phyloP scores from a whole-genome alignment of 2,888 invertebrate species.

The Melolontha melolontha region DNA sequence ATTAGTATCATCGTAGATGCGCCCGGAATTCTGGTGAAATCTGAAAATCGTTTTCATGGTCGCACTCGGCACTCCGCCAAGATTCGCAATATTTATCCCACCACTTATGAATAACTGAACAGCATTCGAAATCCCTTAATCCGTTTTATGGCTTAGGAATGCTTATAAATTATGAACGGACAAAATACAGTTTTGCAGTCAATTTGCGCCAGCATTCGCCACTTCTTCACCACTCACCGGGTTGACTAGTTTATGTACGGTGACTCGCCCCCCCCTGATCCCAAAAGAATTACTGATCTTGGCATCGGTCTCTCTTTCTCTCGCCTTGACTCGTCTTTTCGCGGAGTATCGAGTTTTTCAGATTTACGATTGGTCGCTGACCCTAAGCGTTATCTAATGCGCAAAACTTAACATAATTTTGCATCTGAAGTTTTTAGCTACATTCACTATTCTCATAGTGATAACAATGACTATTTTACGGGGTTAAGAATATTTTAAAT shows the following conservation, averaged over 20 bases:
- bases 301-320: conserved; percentile 6
- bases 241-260: conserved; percentile 23
- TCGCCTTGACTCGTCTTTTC: neutral
- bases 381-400: conserved; percentile 2
- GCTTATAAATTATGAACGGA: conserved; percentile 23
- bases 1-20: too few relatives aligned
- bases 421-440: too few relatives aligned
- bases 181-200: conserved; percentile 33
- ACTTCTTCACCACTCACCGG: conserved; percentile 10
- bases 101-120: conserved; percentile 21
- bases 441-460: too few relatives aligned
- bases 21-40: too few relatives aligned
- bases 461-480: too few relatives aligned
- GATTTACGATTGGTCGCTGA: conserved; percentile 17
- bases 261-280: conserved; percentile 15
- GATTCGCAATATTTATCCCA: conserved; percentile 16
- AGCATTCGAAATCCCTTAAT: conserved; percentile 21
- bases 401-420: neutral
- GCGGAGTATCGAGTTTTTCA: conserved; percentile 2
- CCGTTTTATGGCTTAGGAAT: conserved; percentile 21
- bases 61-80: conserved; percentile 5
- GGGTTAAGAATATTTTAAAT: too few relatives aligned
- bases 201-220: conserved; percentile 24
- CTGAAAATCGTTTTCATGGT: too few relatives aligned
- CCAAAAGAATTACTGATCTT: conserved; percentile 19